phyloP scores from a whole-genome alignment of 2,113 vertebrate species.

The Alces alces region DNA sequence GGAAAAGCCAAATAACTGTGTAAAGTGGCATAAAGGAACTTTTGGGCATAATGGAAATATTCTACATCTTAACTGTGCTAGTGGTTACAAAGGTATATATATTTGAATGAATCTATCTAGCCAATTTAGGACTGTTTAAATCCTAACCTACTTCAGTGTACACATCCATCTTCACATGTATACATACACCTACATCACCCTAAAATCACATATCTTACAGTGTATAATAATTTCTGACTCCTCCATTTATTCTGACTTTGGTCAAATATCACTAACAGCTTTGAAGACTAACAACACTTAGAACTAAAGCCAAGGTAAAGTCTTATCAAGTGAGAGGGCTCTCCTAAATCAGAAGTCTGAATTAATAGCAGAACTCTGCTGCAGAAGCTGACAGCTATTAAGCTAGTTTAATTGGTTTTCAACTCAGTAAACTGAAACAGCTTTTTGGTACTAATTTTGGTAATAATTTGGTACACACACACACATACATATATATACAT shows the following conservation, averaged over 20 bases:
- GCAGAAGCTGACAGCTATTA: neutral
- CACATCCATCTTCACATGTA: neutral
- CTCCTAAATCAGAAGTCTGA: neutral
- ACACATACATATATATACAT: neutral
- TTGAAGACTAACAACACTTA: neutral
- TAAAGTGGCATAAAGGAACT: neutral
- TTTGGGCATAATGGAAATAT: neutral
- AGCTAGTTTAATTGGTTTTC: neutral
- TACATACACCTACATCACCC: neutral
- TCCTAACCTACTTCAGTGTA: neutral
- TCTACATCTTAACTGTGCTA: neutral
- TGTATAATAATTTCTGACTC: neutral
- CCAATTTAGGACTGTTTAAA: neutral
- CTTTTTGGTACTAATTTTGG: neutral
- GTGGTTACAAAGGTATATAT: neutral
- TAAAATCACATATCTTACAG: neutral
- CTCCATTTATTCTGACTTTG: neutral
- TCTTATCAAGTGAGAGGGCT: slow-evolving; percentile 1
- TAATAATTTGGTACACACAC: neutral
- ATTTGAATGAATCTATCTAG: neutral
- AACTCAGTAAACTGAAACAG: slow-evolving; percentile 9
- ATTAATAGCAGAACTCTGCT: neutral
- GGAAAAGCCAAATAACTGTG: neutral
- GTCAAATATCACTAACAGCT: slow-evolving; percentile 17
- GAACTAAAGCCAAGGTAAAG: slow-evolving; percentile 13